These are phyloP conservation scores for Brachyhypopomus occidentalis DNA, from an alignment of 2,113 vertebrate genomes.

Conservation along the genomic window DNA sequence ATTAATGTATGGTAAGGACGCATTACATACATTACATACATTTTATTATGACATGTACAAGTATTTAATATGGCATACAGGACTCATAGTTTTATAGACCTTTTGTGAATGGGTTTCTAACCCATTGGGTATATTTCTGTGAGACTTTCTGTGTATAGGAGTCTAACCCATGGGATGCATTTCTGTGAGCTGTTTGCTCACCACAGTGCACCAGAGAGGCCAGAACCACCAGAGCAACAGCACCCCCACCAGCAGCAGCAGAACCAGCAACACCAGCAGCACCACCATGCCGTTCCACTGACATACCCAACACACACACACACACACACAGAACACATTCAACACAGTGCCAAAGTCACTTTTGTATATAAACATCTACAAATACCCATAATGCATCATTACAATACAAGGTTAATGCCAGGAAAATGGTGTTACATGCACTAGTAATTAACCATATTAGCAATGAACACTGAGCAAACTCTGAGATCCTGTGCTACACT, in stretches of 20 bases:
- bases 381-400: not conserved
- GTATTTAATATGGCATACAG: no score
- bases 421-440: not conserved
- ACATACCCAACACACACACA: not conserved
- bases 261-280: slow-evolving; percentile 81
- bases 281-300: slow-evolving; percentile 84
- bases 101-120: no score
- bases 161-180: not conserved
- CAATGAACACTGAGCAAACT: not conserved
- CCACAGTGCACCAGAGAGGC: slow-evolving; percentile 97
- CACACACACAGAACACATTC: not conserved
- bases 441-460: not conserved
- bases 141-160: not conserved
- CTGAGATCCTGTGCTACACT: slow-evolving; percentile 67
- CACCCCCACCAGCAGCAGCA: slow-evolving; percentile 80
- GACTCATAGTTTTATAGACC: no score
- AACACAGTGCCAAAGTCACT: not conserved
- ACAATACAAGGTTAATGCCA: not conserved
- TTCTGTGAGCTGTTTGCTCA: slow-evolving; percentile 61
- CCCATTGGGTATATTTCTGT: not conserved
- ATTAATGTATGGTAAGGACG: no score
- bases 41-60: no score
- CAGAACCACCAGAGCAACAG: slow-evolving; percentile 95
- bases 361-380: not conserved
- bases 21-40: no score